phyloP scores from a whole-genome alignment of 2,797 vertebrate species.

The Thalassophryne amazonica region DNA sequence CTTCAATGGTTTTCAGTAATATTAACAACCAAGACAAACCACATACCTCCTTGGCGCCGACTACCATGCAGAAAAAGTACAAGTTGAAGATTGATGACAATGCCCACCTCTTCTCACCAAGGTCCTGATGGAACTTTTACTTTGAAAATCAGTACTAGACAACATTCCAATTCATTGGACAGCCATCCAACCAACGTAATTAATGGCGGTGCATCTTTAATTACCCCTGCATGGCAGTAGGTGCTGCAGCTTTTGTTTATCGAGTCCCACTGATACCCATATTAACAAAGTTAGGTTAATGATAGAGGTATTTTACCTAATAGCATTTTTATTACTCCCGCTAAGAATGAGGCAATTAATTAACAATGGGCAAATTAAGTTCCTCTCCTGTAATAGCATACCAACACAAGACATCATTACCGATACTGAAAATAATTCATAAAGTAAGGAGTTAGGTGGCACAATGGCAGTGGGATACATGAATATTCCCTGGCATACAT shows the following conservation, averaged over 20 bases:
- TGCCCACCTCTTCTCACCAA: conserved; percentile 15
- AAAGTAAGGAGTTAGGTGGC: conserved; percentile 64
- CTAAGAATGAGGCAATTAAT: conserved; percentile 82
- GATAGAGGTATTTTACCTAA: conserved; percentile 86
- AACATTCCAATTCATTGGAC: conserved; percentile 59
- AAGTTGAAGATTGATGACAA: conserved; percentile 21
- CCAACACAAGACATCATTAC: conserved; percentile 79
- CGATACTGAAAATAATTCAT: conserved; percentile 77
- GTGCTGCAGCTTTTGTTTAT: conserved; percentile 79
- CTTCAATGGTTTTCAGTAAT: too few species aligned
- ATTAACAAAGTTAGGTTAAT: conserved; percentile 86
- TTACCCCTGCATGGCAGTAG: conserved; percentile 68
- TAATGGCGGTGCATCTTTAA: conserved; percentile 79
- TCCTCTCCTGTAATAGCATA: conserved; percentile 75
- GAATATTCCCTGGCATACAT: conserved; percentile 54
- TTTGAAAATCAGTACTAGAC: conserved; percentile 45
- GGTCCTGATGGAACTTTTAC: conserved; percentile 27
- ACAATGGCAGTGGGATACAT: conserved; percentile 43
- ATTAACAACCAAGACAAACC: too few species aligned
- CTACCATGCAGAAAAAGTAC: conserved; percentile 20
- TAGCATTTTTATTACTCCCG: conserved; percentile 85
- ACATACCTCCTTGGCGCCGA: too few species aligned
- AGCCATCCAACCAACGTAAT: conserved; percentile 67
- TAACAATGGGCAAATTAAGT: conserved; percentile 78
- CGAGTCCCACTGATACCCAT: conserved; percentile 80